Base-by-base conservation (phyloP, 2,797 vertebrate genomes). In the Sitta carolinensis region DNA sequence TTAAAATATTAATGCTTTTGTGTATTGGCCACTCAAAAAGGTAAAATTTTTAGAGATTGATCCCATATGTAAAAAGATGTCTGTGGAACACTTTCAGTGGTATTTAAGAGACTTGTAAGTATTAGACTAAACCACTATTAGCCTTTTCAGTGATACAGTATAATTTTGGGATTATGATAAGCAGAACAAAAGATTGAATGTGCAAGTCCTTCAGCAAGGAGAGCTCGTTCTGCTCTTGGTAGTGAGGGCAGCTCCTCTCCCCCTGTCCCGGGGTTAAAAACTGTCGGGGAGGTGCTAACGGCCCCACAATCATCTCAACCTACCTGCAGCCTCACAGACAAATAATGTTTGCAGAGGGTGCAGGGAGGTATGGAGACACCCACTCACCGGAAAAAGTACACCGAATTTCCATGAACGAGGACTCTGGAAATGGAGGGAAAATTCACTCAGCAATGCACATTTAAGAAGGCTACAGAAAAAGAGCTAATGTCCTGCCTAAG, bases 231-330 rank as follows among this genome's bases (percentile, higher is more conserved):
- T 89, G 43, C 23, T 27, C 11, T 27, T 20, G 47, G 20, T 8
- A 50, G 50, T 11, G 38, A 87, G 9, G 23, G 34, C 29, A 89
- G 25, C n/a, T 62, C 72, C n/a, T 55, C 11, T 23, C 4, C 27
- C 2, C 1, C 13, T 13, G 3, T 55, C 23, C 29, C 5, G 18
- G 12, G 22, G 4, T 5, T 34, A 52, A 38, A 16, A 70, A 5
- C 15, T n/a, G n/a, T 27, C 42, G 7, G 42, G 38, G 67, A 78
- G 11, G 16, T 43, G 14, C 9, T 20, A 36, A 58, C 25, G 27
- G 18, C 22, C 7, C 69, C 42, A 45, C 2, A 5, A 2, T 45
- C 50, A 67, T 15, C 23, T 78, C 58, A 50, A 29, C 22, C 64
- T 29, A 36, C 43, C 59, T 77, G 51, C 19, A 79, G n/a, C 19